These are phyloP conservation scores for Malacoraja senta DNA, from an alignment of 2,797 vertebrate genomes.

Conservation along the genomic window DNA sequence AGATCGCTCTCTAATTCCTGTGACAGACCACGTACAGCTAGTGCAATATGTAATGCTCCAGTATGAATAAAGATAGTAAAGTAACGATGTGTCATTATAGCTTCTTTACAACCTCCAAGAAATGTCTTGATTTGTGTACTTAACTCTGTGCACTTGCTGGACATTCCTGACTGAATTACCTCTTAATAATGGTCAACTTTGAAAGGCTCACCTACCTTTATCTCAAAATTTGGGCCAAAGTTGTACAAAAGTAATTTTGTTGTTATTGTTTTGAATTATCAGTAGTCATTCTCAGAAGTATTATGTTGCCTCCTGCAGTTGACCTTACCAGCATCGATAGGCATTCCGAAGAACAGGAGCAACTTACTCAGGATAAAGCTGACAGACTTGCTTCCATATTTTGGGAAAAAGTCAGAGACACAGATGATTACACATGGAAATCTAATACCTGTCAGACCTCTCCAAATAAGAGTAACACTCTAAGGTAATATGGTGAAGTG, in stretches of 20 bases:
- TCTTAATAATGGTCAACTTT: background rate
- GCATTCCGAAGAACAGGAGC: constrained; percentile 68
- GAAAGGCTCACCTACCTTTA: background rate
- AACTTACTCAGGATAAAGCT: constrained; percentile 65
- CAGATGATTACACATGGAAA: constrained; percentile 79
- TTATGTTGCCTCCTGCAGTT: constrained; percentile 55
- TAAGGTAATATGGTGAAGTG: constrained; percentile 49
- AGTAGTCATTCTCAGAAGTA: background rate
- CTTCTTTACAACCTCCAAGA: too few species aligned
- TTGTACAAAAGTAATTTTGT: background rate
- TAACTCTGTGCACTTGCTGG: background rate
- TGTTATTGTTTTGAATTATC: background rate
- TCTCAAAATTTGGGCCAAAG: background rate
- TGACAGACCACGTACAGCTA: too few species aligned
- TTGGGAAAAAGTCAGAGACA: constrained; percentile 67
- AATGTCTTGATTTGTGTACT: background rate
- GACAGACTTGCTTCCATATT: constrained; percentile 66
- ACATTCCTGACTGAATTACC: background rate
- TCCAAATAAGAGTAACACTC: constrained; percentile 22
- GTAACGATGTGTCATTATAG: too few species aligned
- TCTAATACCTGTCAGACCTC: constrained; percentile 42
- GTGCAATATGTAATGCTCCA: too few species aligned
- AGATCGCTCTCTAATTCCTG: too few species aligned
- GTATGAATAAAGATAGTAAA: too few species aligned
- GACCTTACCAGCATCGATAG: constrained; percentile 86